Evolutionary conservation across 2,113 vertebrate genomes (phyloP).

Genomic region (Nannobrachium achirus): DNA sequence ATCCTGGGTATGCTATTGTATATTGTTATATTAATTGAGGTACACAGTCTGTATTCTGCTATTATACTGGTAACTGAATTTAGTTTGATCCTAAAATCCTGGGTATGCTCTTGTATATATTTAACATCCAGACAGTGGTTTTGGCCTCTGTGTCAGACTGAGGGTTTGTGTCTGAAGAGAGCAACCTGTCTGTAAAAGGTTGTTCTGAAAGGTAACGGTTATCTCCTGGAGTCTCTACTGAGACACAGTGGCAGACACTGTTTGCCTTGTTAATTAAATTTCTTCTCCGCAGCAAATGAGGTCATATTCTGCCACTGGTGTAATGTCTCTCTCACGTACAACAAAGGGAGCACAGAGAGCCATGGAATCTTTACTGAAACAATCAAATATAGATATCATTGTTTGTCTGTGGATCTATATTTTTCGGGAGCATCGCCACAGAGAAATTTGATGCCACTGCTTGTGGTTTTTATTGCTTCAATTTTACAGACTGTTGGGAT

Average conservation of each 20-base stretch:
- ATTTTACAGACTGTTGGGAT: conserved; percentile 84
- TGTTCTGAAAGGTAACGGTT: conserved; percentile 71
- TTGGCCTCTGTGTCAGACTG: conserved; percentile 34
- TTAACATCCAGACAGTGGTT: conserved; percentile 43
- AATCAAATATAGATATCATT: conserved; percentile 76
- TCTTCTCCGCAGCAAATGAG: conserved; percentile 82
- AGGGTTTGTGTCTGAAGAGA: conserved; percentile 51
- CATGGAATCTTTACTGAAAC: conserved; percentile 79
- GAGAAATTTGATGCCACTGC: conserved; percentile 76
- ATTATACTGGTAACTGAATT: conserved; percentile 47
- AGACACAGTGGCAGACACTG: conserved; percentile 80
- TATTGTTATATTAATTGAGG: conserved; percentile 16
- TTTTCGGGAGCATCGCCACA: conserved; percentile 68
- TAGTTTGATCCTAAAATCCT: conserved; percentile 36
- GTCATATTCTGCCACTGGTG: conserved; percentile 80
- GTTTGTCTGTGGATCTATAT: conserved; percentile 80
- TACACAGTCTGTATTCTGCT: conserved; percentile 40
- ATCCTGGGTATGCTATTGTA: conserved; percentile 41
- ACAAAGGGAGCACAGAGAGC: conserved; percentile 77
- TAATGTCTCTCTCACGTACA: conserved; percentile 84
- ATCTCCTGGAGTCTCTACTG: conserved; percentile 74
- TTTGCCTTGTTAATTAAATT: conserved; percentile 87
- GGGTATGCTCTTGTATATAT: conserved; percentile 37
- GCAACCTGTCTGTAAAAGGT: conserved; percentile 63
- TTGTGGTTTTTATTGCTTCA: conserved; percentile 83